phyloP scores from a whole-genome alignment of 2,113 vertebrate genomes.

The Cochlearius cochlearius region DNA sequence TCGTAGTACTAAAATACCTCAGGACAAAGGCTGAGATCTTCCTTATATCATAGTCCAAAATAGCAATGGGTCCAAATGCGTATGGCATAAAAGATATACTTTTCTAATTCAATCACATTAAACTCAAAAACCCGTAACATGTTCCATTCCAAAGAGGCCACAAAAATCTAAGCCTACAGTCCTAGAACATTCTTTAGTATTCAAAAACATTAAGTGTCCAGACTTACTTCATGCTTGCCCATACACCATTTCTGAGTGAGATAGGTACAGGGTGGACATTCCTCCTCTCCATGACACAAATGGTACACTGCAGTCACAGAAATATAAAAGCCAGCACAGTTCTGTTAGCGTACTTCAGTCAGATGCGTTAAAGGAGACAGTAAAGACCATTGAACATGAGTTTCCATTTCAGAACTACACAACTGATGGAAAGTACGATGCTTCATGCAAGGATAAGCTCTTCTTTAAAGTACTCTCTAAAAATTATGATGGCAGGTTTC shows the following conservation, averaged over 20 bases:
- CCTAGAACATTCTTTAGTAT: not conserved
- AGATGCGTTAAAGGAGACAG: not conserved
- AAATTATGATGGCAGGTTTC: not conserved
- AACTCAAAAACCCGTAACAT: not conserved
- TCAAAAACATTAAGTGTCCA: not conserved
- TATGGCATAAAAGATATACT: not conserved
- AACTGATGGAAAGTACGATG: not conserved
- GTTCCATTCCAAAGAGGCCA: not conserved
- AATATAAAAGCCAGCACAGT: not conserved
- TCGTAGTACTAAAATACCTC: not conserved
- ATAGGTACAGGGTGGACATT: conserved; percentile 95
- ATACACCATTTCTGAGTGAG: conserved; percentile 98
- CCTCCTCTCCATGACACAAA: conserved; percentile 95
- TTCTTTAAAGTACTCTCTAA: not conserved
- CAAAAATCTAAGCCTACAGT: not conserved
- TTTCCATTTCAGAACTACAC: not conserved
- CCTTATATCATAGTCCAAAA: not conserved
- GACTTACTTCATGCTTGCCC: conserved; percentile 95
- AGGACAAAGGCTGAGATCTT: not conserved
- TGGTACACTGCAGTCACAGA: conserved; percentile 86
- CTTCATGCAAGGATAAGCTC: not conserved
- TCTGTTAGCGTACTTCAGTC: not conserved
- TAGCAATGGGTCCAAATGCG: not conserved
- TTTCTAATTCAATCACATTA: not conserved
- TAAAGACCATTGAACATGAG: not conserved